These are phyloP conservation scores for Coilia nasus DNA, from an alignment of 2,797 vertebrate genomes.

Conservation along the genomic window DNA sequence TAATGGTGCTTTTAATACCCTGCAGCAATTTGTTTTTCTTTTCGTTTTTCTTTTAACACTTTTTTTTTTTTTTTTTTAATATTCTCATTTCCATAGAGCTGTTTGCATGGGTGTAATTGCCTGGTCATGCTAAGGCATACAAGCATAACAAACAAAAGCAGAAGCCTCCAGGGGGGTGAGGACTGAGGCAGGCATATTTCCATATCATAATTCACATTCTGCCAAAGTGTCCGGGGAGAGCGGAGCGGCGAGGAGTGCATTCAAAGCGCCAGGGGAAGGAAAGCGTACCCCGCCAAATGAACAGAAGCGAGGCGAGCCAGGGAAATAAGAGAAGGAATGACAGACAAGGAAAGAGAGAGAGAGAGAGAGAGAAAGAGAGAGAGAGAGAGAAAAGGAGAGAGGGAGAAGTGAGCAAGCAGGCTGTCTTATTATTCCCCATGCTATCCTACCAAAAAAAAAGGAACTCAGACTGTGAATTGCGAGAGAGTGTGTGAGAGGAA, in stretches of 20 bases:
- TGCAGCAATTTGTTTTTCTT: background rate
- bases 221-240: background rate
- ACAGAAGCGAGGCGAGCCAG: background rate
- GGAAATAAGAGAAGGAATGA: background rate
- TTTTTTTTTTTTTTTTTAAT: background rate
- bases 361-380: background rate
- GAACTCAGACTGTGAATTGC: background rate
- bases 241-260: background rate
- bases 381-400: background rate
- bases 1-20: background rate
- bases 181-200: background rate
- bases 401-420: background rate
- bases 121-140: background rate
- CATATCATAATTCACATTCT: conserved; percentile 25
- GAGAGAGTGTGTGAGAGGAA: background rate
- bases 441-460: background rate
- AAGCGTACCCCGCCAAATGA: background rate
- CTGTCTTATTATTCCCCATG: conserved; percentile 21
- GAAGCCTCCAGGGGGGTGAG: background rate
- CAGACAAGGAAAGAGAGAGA: background rate
- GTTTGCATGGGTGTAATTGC: background rate
- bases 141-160: background rate
- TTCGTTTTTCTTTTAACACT: background rate
- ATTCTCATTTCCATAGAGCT: background rate
- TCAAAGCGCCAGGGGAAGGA: background rate